These are phyloP conservation scores for Pterobdella sp. DNA, from an alignment of 2,888 invertebrate genomes.

Conservation along the genomic window DNA sequence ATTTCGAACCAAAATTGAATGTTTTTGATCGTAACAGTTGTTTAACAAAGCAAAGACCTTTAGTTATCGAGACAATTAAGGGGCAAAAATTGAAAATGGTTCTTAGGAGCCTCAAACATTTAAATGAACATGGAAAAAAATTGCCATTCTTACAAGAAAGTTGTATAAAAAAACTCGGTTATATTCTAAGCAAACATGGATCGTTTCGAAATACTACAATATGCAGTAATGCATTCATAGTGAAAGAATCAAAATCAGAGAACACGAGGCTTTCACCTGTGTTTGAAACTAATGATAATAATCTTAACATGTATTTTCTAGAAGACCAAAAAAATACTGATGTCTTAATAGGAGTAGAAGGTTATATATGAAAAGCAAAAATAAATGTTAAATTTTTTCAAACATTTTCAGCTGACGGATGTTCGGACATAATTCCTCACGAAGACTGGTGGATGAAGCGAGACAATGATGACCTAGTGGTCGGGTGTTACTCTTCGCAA, in stretches of 20 bases:
- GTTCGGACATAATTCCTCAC: conserved; percentile 34
- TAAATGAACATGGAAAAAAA: no score
- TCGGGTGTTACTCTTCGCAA: conserved; percentile 32
- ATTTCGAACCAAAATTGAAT: not conserved
- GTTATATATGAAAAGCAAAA: not conserved
- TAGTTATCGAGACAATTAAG: conserved; percentile 18
- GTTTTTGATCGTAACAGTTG: not conserved
- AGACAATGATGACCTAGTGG: conserved; percentile 29
- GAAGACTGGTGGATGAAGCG: conserved; percentile 32
- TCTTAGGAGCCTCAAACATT: not conserved
- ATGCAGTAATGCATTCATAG: not conserved
- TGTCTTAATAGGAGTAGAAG: conserved; percentile 1
- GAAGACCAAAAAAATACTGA: not conserved
- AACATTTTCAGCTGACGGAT: conserved; percentile 31
- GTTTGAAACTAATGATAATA: not conserved
- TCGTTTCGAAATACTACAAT: not conserved
- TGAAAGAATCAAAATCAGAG: no score
- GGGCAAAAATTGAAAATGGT: conserved; percentile 14
- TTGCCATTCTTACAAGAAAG: not conserved
- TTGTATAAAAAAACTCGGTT: not conserved
- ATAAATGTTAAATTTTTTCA: no score
- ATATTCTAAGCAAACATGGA: not conserved
- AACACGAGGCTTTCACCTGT: no score
- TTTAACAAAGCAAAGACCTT: not conserved
- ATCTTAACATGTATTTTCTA: not conserved